phyloP scores from a whole-genome alignment of 2,888 invertebrate species.

The Sminthurides aquaticus region DNA sequence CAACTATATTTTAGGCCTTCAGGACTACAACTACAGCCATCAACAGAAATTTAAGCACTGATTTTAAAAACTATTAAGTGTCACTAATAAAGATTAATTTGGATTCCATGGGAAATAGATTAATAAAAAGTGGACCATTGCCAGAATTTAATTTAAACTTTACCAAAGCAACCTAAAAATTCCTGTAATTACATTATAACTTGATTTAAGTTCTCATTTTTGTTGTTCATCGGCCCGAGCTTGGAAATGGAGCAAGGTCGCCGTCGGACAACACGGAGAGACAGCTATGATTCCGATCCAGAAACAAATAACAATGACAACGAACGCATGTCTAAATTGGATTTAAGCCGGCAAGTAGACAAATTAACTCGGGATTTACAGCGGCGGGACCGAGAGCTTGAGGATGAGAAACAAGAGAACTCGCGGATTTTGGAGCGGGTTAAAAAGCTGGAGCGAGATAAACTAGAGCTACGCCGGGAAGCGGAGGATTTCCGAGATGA shows the following conservation, averaged over 20 bases:
- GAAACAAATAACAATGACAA: slow-evolving; percentile 22
- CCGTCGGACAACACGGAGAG: slow-evolving; percentile 4
- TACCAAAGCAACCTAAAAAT: no score
- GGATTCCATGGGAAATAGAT: no score
- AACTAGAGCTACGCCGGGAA: slow-evolving; percentile 50
- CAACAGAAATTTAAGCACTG: no score
- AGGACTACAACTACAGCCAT: no score
- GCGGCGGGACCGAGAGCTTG: slow-evolving; percentile 39
- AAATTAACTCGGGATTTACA: slow-evolving; percentile 37
- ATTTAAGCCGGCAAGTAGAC: slow-evolving; percentile 36
- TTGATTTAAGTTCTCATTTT: no score
- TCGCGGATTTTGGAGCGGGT: slow-evolving; percentile 36
- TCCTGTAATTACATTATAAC: no score
- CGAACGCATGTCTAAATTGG: slow-evolving; percentile 22
- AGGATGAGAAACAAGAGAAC: slow-evolving; percentile 39
- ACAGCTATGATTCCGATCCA: slow-evolving; percentile 21
- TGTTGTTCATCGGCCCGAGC: no score
- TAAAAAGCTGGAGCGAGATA: slow-evolving; percentile 51
- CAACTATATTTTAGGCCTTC: no score
- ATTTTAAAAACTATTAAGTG: no score
- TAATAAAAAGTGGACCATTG: no score
- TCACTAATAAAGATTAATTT: no score
- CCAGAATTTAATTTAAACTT: no score
- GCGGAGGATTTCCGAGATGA: slow-evolving; percentile 50
- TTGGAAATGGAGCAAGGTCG: slow-evolving; percentile 15